Conservation (phyloP, 2,797 vertebrate species). For the Lepus townsendii region DNA sequence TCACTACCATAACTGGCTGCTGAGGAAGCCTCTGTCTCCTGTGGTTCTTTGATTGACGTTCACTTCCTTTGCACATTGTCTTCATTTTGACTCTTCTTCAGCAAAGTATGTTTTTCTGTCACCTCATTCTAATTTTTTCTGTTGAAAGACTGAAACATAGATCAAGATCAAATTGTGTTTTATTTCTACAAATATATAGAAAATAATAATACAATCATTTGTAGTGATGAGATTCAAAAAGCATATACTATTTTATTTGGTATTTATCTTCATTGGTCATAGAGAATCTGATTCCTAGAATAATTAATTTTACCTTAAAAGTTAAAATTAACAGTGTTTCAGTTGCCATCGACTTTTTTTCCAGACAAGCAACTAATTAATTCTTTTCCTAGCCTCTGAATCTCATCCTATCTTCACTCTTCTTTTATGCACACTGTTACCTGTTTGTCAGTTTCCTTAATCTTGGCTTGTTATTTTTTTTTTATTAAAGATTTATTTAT, state of each 20-base stretch:
- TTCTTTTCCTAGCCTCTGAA: not conserved
- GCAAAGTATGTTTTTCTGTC: conserved; percentile 46
- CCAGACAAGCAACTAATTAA: not conserved
- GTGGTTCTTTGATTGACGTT: conserved; percentile 24
- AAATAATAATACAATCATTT: not conserved
- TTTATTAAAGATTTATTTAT: too few relatives aligned
- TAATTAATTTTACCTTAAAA: not conserved
- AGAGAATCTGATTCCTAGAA: conserved; percentile 19
- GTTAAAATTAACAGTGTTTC: conserved; percentile 33
- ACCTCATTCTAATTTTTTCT: conserved; percentile 23
- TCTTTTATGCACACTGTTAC: not conserved
- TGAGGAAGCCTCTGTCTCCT: not conserved
- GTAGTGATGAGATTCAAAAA: not conserved
- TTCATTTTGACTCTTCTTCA: conserved; percentile 66
- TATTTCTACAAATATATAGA: conserved; percentile 35
- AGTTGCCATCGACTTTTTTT: not conserved
- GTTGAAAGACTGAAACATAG: conserved; percentile 6
- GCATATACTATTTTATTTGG: conserved; percentile 7
- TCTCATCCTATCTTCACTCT: not conserved
- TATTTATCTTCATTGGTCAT: not conserved
- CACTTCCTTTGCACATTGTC: not conserved
- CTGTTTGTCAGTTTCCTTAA: conserved; percentile 39
- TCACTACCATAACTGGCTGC: not conserved
- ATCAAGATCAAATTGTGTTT: conserved; percentile 45
- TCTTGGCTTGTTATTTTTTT: conserved; percentile 44